Evolutionary conservation across 2,797 vertebrate species (phyloP).

Genomic region (Erethizon dorsatum): DNA sequence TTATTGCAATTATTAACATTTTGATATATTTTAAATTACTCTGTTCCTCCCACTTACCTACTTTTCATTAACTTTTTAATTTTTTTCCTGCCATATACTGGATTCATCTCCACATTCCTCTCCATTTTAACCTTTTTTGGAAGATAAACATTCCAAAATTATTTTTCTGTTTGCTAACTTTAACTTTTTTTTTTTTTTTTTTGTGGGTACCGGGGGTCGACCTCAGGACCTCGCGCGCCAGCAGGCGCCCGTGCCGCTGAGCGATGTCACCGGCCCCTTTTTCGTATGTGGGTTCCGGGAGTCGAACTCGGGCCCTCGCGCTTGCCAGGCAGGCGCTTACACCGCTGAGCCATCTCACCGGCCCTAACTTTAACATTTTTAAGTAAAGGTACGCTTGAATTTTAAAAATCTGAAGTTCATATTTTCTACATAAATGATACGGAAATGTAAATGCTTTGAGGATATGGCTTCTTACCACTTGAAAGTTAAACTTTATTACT

Average conservation of each 20-base stretch:
- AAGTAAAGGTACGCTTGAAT: neutral
- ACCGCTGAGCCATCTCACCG: too few relatives aligned
- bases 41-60: neutral
- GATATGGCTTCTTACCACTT: neutral
- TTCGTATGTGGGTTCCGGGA: too few relatives aligned
- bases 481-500: neutral
- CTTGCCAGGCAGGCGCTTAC: too few relatives aligned
- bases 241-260: too few relatives aligned
- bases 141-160: neutral
- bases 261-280: too few relatives aligned
- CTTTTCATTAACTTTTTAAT: neutral
- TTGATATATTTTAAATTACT: neutral
- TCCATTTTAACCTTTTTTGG: neutral
- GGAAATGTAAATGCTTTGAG: neutral
- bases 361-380: neutral
- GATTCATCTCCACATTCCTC: neutral
- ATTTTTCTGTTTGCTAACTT: neutral
- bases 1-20: neutral
- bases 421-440: neutral
- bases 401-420: neutral
- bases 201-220: too few relatives aligned
- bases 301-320: too few relatives aligned
- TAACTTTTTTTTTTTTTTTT: neutral
- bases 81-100: neutral
- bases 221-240: too few relatives aligned